A percentile compares a stretch with the other conserved stretches of the same genome.
phyloP scores from a whole-genome alignment of 2,888 invertebrate genomes.

The Protonemura montana region DNA sequence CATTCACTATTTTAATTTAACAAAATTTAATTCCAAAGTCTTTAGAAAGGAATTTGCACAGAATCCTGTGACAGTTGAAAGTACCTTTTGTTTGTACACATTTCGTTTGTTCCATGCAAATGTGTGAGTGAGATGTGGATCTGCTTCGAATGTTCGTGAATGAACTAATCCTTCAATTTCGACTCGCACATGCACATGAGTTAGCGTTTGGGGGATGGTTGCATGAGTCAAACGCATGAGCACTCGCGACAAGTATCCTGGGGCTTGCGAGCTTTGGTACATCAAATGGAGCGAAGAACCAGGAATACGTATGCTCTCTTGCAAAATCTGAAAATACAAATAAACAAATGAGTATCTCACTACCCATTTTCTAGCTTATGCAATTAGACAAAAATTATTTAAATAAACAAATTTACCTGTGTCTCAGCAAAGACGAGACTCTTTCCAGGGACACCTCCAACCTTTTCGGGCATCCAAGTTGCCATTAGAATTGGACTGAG shows the following conservation, averaged over 20 bases:
- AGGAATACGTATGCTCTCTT: conserved; percentile 93
- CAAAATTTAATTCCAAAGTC: no score
- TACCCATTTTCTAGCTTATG: no score
- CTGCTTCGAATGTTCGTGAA: conserved; percentile 93
- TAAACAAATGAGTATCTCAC: not conserved
- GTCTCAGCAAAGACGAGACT: conserved; percentile 91
- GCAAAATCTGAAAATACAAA: conserved; percentile 79
- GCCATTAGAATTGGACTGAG: conserved; percentile 86
- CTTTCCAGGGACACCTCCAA: conserved; percentile 81
- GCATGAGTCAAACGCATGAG: conserved; percentile 87
- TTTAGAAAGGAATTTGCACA: no score
- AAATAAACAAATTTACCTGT: conserved; percentile 67
- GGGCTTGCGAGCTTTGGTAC: conserved; percentile 94
- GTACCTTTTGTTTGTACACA: conserved; percentile 93
- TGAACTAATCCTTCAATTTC: conserved; percentile 93
- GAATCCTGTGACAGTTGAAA: not conserved
- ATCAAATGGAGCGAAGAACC: conserved; percentile 92
- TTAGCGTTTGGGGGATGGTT: conserved; percentile 79
- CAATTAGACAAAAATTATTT: no score
- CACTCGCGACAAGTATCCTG: conserved; percentile 93
- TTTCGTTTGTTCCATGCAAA: conserved; percentile 99
- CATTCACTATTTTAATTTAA: no score
- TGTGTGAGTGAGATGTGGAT: conserved; percentile 92
- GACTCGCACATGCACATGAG: conserved; percentile 89
- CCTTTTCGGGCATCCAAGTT: conserved; percentile 89